Conservation (phyloP, 2,888 invertebrate genomes). For the Sphinx pinastri region DNA sequence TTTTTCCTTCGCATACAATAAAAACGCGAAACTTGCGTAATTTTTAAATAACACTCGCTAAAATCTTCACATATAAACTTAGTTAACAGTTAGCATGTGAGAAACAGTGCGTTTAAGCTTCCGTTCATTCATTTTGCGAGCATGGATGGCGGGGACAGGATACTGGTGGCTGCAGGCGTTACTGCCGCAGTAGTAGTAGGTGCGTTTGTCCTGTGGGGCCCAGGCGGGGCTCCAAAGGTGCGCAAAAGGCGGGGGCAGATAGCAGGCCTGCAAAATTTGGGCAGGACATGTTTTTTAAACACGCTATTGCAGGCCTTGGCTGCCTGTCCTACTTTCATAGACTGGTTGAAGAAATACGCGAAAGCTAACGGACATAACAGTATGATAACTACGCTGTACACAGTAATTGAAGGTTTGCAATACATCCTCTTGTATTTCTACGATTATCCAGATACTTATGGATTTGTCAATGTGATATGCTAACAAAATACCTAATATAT, state of each 20-base stretch:
- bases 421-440: conserved; percentile 4
- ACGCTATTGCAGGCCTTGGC: conserved; percentile 95
- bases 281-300: conserved; percentile 96
- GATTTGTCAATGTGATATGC: conserved; percentile 1
- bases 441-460: background rate
- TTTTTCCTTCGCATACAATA: conserved; percentile 19
- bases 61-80: conserved; percentile 23
- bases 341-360: conserved; percentile 90
- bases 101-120: conserved; percentile 30
- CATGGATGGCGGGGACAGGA: conserved; percentile 90
- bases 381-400: conserved; percentile 89
- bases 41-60: conserved; percentile 14
- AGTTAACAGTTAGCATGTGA: conserved; percentile 45
- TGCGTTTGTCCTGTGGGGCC: conserved; percentile 93
- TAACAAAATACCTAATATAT: background rate
- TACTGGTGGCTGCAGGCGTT: conserved; percentile 90
- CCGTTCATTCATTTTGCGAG: conserved; percentile 38
- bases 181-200: conserved; percentile 92
- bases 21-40: conserved; percentile 36
- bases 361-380: conserved; percentile 86
- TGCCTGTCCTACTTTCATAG: conserved; percentile 92
- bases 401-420: conserved; percentile 87
- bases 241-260: conserved; percentile 88
- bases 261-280: conserved; percentile 94
- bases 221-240: conserved; percentile 85